Conservation (phyloP, 2,113 vertebrate genomes). For the Lampris megalopsis region DNA sequence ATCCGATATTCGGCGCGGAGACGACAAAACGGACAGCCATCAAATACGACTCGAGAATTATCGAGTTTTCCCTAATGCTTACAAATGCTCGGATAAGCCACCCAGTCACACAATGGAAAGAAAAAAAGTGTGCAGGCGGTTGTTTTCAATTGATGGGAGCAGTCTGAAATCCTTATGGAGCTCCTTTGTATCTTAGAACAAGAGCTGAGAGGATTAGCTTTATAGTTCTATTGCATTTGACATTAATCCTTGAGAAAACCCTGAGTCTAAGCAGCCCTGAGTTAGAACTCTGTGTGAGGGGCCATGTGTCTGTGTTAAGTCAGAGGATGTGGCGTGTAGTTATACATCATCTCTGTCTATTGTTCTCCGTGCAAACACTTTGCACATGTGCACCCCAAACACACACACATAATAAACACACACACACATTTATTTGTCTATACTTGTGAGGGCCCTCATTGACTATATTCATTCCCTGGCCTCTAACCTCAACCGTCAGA, state of each 20-base stretch:
- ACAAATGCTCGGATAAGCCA: constrained; percentile 33
- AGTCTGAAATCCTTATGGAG: constrained; percentile 48
- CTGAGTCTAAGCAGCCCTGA: constrained; percentile 33
- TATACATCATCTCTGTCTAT: constrained; percentile 53
- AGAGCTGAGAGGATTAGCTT: constrained; percentile 70
- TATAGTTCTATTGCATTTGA: constrained; percentile 72
- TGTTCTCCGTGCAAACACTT: constrained; percentile 1
- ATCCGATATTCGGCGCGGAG: not conserved
- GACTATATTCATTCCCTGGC: too few species aligned
- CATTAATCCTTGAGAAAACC: constrained; percentile 73
- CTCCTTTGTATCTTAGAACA: constrained; percentile 60
- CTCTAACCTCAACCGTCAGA: too few species aligned
- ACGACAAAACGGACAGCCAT: not conserved
- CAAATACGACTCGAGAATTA: constrained; percentile 3
- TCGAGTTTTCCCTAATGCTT: constrained; percentile 7
- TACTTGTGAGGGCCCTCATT: too few species aligned
- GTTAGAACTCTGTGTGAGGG: constrained; percentile 42
- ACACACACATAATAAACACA: not conserved
- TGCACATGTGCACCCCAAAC: not conserved
- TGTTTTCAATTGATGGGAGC: constrained; percentile 58
- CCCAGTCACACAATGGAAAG: constrained; percentile 10
- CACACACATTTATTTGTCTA: too few species aligned
- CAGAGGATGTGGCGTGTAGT: constrained; percentile 50
- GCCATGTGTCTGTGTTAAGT: constrained; percentile 37
- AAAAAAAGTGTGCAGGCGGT: constrained; percentile 9